Conservation (phyloP, 2,888 invertebrate genomes). For the Lingula anatina region DNA sequence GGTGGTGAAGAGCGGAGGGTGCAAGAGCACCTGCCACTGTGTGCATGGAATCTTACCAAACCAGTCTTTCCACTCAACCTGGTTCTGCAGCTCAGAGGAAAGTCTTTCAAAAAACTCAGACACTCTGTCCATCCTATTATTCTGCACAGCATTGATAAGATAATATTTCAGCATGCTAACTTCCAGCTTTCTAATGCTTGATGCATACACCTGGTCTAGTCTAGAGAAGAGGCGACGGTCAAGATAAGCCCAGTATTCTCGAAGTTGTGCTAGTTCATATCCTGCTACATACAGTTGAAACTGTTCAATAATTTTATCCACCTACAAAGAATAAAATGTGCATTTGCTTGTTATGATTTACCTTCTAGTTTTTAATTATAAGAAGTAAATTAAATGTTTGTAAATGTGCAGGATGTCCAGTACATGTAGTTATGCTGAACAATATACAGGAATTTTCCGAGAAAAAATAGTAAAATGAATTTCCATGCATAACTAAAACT, state of each 20-base stretch:
- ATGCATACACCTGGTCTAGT: slow-evolving; percentile 73
- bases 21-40: too few species aligned
- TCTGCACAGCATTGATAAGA: slow-evolving; percentile 77
- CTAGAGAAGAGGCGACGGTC: slow-evolving; percentile 82
- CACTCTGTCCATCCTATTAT: slow-evolving; percentile 78
- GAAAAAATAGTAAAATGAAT: too few species aligned
- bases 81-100: slow-evolving; percentile 79
- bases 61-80: slow-evolving; percentile 95
- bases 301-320: slow-evolving; percentile 62
- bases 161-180: slow-evolving; percentile 72
- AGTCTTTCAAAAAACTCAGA: slow-evolving; percentile 84
- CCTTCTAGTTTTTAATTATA: not conserved
- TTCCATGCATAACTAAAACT: too few species aligned
- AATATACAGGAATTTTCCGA: not conserved
- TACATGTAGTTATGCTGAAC: not conserved
- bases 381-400: not conserved
- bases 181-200: slow-evolving; percentile 38
- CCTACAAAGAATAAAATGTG: slow-evolving; percentile 21
- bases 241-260: slow-evolving; percentile 85
- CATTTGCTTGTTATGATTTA: too few species aligned
- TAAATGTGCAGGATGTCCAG: too few species aligned
- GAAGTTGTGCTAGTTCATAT: slow-evolving; percentile 74
- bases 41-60: slow-evolving; percentile 68
- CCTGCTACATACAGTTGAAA: slow-evolving; percentile 68
- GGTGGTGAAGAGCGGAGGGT: too few species aligned